A percentile compares a stretch with the other conserved stretches of the same genome.
phyloP scores from a whole-genome alignment of 2,888 invertebrate species.

The Nephrotoma flavescens region DNA sequence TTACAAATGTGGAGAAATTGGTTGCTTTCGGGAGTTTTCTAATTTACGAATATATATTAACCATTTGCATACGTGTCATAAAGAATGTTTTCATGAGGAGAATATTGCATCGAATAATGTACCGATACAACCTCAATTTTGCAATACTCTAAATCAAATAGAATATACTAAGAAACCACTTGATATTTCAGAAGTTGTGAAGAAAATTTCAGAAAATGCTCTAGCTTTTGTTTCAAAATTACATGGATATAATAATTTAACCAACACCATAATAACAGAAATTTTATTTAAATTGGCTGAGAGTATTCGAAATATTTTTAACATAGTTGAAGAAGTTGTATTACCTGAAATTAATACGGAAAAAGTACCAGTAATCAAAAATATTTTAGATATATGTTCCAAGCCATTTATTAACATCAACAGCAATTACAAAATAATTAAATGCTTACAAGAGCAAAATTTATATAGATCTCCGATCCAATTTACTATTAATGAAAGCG shows the following conservation, averaged over 20 bases:
- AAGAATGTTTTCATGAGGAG: too few relatives aligned
- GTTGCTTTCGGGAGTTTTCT: background rate
- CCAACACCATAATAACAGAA: background rate
- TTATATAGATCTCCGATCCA: background rate
- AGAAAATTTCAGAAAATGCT: background rate
- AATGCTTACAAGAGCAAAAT: background rate
- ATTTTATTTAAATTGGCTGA: background rate
- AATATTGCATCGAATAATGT: background rate
- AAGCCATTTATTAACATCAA: background rate
- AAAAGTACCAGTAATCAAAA: background rate
- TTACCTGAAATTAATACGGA: background rate
- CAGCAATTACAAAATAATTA: background rate
- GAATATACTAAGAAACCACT: background rate
- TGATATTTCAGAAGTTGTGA: background rate
- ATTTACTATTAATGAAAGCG: background rate
- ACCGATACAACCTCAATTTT: background rate
- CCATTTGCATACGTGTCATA: background rate
- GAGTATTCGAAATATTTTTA: background rate
- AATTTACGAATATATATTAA: background rate
- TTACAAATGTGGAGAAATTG: background rate
- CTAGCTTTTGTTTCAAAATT: background rate
- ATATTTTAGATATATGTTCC: background rate
- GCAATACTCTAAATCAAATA: background rate
- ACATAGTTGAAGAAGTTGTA: background rate
- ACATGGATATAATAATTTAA: background rate